A percentile compares a stretch with the other conserved stretches of the same genome.
Evolutionary conservation across 1,140 invertebrate genomes (phyloP).

Genomic region (Alviniconcha marisindica): DNA sequence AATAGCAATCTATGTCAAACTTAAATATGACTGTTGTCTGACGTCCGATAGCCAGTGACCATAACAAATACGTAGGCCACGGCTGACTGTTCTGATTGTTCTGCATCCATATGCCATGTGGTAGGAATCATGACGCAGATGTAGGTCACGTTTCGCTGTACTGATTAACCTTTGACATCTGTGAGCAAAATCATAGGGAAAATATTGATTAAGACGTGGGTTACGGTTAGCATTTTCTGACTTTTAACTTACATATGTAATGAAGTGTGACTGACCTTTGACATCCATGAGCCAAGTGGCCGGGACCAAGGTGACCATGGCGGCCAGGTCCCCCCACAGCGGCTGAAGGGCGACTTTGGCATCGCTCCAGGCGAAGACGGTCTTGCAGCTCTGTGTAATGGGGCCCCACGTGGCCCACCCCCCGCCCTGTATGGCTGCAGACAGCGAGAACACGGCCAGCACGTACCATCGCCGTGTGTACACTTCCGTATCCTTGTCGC

Average conservation of each 20-base stretch:
- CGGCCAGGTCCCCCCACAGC: slow-evolving; percentile 78
- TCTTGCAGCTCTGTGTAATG: slow-evolving; percentile 74
- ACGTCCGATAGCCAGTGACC: too few species aligned
- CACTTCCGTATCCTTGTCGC: neutral
- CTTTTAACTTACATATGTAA: too few species aligned
- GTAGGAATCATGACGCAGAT: slow-evolving; percentile 76
- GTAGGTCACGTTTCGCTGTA: slow-evolving; percentile 77
- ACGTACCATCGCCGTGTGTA: slow-evolving; percentile 56
- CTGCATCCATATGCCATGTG: slow-evolving; percentile 75
- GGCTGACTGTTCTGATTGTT: too few species aligned
- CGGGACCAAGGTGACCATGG: slow-evolving; percentile 76
- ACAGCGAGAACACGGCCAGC: slow-evolving; percentile 50
- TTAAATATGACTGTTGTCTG: too few species aligned
- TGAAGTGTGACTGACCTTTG: slow-evolving; percentile 53
- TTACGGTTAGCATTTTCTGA: too few species aligned
- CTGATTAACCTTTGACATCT: slow-evolving; percentile 63
- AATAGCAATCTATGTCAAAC: too few species aligned
- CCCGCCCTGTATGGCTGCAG: slow-evolving; percentile 47
- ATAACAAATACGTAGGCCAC: too few species aligned
- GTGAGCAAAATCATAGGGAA: slow-evolving; percentile 76
- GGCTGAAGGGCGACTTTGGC: slow-evolving; percentile 76
- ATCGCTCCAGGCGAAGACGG: slow-evolving; percentile 76
- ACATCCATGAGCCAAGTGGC: slow-evolving; percentile 74
- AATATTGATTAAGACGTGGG: too few species aligned
- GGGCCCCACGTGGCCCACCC: slow-evolving; percentile 80